Percentiles rank a stretch among this genome's conserved stretches.
Evolutionary conservation across 2,797 vertebrate species (phyloP).

Genomic region (Phoxinus dragarum): DNA sequence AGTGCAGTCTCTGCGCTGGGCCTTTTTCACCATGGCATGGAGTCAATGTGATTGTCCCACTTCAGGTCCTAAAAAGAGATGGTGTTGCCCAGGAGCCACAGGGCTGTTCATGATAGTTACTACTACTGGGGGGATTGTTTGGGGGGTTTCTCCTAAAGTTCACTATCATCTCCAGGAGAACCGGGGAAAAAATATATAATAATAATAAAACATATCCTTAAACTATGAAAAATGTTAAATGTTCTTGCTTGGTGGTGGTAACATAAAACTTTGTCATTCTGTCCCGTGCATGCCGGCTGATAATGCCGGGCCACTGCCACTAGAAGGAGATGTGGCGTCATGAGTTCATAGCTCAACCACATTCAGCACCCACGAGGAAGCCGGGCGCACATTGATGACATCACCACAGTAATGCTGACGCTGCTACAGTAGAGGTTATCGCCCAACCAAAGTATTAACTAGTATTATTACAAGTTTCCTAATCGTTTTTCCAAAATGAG

Average conservation of each 20-base stretch:
- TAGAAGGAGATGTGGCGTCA: background rate
- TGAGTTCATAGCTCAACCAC: background rate
- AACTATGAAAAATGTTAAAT: background rate
- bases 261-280: background rate
- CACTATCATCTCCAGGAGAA: no score
- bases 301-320: background rate
- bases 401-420: slow-evolving; percentile 54
- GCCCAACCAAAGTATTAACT: background rate
- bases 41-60: no score
- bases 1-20: no score
- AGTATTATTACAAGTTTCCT: background rate
- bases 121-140: no score
- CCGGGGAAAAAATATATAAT: no score
- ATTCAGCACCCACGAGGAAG: background rate
- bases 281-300: background rate
- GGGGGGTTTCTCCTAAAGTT: no score
- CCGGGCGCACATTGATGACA: slow-evolving; percentile 34
- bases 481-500: slow-evolving; percentile 77
- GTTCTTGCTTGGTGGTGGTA: no score
- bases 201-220: background rate
- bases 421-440: background rate
- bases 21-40: no score
- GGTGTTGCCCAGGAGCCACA: no score
- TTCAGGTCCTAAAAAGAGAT: no score
- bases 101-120: no score